Percentiles rank a stretch among this genome's conserved stretches.
Conservation (phyloP, 2,797 vertebrate genomes). For the Anabacerthia variegaticeps region DNA sequence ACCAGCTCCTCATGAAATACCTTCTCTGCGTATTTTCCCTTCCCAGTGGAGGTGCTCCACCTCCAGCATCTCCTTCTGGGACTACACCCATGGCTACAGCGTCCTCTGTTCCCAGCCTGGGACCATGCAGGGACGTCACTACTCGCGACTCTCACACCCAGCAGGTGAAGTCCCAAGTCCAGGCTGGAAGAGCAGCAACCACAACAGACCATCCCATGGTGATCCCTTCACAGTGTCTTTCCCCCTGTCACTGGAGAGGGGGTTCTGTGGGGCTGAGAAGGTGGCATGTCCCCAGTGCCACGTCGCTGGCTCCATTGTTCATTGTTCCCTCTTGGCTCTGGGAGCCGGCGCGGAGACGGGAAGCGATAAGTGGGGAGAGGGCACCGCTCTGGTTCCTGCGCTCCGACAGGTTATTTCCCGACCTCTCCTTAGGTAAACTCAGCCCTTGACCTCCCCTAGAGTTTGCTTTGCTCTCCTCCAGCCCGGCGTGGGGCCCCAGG, state of each 20-base stretch:
- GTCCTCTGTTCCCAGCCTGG: background rate
- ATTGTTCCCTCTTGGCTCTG: conserved; percentile 7
- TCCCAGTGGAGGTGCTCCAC: background rate
- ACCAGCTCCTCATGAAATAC: background rate
- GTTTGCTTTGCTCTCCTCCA: conserved; percentile 14
- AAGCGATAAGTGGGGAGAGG: conserved; percentile 21
- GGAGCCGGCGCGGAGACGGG: background rate
- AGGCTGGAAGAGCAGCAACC: background rate
- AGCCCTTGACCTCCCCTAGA: background rate
- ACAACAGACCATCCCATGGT: accelerated
- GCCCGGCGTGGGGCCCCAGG: background rate
- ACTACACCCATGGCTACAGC: accelerated
- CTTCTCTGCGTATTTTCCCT: background rate
- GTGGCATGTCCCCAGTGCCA: background rate
- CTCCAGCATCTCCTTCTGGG: background rate
- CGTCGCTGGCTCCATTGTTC: background rate
- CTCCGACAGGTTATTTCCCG: background rate
- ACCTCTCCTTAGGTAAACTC: conserved; percentile 67
- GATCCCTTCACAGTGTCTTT: background rate
- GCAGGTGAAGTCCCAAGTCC: background rate
- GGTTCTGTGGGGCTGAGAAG: accelerated
- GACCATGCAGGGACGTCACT: accelerated
- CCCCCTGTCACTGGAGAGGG: accelerated
- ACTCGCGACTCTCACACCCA: background rate
- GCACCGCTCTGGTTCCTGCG: background rate